Evolutionary conservation across 2,888 invertebrate species (phyloP), one percentile per base, ranked within the genome.

Genomic region (Neoaliturus tenellus): DNA sequence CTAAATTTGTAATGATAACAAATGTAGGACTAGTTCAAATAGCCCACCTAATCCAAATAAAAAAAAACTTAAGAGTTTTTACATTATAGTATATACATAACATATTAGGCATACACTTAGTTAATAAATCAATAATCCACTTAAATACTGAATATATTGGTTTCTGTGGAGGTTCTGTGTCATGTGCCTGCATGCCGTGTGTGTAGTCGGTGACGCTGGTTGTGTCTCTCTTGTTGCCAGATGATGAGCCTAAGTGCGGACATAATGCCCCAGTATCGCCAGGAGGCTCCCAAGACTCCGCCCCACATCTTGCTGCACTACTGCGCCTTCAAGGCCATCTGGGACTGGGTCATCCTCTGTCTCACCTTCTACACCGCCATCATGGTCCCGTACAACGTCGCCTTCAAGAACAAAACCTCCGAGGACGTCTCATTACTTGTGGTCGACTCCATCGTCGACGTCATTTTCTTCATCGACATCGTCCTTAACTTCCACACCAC

Each of bases 281-380:
- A 99, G 92, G 99, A 99, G 93, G 99, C 99, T 87, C 99, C 99
- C 88, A 99, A 99, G 93, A 99, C 99, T 85, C 99, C 99, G 88
- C 99, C 99, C 87, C 99, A 99, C 93, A 99, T 99, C 91, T 94
- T 99, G 89, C 95, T 99, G 89, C 99, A 99, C 93, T 99, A 99
- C 93, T 99, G 99, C 94, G 98, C 99, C 90, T 99, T 99, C 94
- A 98, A 99, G 94, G 97, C 98, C 89, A 97, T 98, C 91, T 99
- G 99, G 98, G 99, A 99, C 93, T 99, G 99, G 99, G 97, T 99
- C 92, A 99, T 99, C 91, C 95, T 99, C 89, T 98, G 98, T 93
- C 95, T 99, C 91, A 99, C 99, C 89, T 99, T 99, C 94, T 99
- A 99, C 94, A 99, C 99, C 89, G 99, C 98, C 90, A 97, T 98